phyloP scores from a whole-genome alignment of 2,888 invertebrate species.

The Oasisia sp. region DNA sequence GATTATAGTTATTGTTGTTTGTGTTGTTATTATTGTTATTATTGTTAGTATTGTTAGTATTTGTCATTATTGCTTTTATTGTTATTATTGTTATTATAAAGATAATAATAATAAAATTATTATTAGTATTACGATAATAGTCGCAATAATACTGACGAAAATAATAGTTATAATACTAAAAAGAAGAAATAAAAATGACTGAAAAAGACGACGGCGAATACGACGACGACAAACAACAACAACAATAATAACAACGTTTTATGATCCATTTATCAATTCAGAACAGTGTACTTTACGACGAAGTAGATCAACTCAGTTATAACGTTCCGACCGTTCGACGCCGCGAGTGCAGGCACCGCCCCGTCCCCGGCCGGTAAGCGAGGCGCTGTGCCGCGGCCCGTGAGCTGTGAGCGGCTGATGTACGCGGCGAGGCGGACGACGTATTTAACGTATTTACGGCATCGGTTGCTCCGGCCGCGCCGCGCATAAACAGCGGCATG shows the following conservation, averaged over 20 bases:
- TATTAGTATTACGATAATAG: no score
- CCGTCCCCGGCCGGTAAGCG: not conserved
- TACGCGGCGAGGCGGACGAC: not conserved
- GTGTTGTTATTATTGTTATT: no score
- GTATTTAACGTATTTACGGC: conserved; percentile 17
- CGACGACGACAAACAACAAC: not conserved
- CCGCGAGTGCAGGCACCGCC: not conserved
- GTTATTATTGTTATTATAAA: no score
- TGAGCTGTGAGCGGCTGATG: not conserved
- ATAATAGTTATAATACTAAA: not conserved
- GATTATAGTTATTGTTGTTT: no score
- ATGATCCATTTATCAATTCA: not conserved
- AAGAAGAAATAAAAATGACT: not conserved
- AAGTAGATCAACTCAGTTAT: not conserved
- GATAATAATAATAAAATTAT: no score
- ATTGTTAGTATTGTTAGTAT: no score
- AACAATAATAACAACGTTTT: not conserved
- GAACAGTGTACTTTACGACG: not conserved
- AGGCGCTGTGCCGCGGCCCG: not conserved
- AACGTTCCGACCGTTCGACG: not conserved
- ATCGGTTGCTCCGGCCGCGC: not conserved
- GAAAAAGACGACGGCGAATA: not conserved
- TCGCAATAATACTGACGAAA: not conserved
- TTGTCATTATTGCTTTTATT: no score
- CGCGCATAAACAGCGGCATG: conserved; percentile 4